Percentiles rank a stretch among this genome's conserved stretches.
phyloP scores from a whole-genome alignment of 2,888 invertebrate species.

The Nezara viridula region DNA sequence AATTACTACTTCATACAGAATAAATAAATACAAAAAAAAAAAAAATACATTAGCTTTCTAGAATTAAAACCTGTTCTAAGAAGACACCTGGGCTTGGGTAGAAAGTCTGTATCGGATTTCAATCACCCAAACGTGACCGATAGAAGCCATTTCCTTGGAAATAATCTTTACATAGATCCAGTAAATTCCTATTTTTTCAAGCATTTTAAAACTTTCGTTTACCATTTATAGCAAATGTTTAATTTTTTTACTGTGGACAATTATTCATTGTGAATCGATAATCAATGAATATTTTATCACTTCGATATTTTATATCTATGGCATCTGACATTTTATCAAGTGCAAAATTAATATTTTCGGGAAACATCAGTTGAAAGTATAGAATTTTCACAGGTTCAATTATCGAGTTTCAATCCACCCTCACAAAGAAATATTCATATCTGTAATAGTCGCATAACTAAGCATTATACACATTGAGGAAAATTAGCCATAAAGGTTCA shows the following conservation, averaged over 20 bases:
- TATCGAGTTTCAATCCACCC: no score
- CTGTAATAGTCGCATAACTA: no score
- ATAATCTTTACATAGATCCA: neutral
- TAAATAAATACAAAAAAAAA: neutral
- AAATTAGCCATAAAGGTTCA: no score
- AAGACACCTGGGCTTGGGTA: neutral
- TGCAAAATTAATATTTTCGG: no score
- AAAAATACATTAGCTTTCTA: constrained; percentile 10
- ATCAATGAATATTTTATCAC: no score
- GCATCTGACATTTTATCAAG: no score
- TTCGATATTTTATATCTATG: no score
- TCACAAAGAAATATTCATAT: no score
- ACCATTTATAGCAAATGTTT: neutral
- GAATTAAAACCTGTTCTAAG: constrained; percentile 15
- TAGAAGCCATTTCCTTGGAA: neutral
- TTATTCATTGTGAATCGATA: neutral
- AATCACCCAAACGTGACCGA: constrained; percentile 1
- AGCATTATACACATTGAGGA: no score
- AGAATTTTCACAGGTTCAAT: no score
- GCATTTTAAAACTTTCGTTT: neutral
- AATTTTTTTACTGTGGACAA: neutral
- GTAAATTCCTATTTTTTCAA: neutral
- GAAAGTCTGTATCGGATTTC: constrained; percentile 22
- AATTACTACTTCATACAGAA: neutral
- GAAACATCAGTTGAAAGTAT: no score